Evolutionary conservation across 2,797 vertebrate genomes (phyloP).

Genomic region (Anniella stebbinsi): DNA sequence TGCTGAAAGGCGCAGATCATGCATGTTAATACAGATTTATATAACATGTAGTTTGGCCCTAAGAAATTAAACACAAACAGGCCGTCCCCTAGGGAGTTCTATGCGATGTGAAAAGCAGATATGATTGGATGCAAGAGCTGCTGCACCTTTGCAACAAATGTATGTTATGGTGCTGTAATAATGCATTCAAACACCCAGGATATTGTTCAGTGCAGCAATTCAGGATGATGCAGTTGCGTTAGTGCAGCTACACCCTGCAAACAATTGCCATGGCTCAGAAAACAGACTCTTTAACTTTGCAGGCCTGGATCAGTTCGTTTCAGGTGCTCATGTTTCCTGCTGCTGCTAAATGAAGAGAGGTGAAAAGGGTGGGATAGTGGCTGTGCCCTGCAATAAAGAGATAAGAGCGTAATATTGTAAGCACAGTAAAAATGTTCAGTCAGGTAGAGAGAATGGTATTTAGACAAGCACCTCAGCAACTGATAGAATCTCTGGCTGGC

Average conservation of each 20-base stretch:
- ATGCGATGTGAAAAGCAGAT: background rate
- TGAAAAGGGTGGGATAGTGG: slow-evolving; percentile 46
- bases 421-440: slow-evolving; percentile 37
- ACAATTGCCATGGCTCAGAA: background rate
- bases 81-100: background rate
- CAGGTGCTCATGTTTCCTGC: slow-evolving; percentile 19
- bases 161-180: background rate
- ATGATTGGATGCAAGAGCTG: background rate
- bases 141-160: background rate
- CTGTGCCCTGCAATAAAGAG: slow-evolving; percentile 27
- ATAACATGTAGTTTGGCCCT: background rate
- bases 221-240: background rate
- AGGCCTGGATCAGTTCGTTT: background rate
- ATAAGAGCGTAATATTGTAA: slow-evolving; percentile 29
- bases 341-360: slow-evolving; percentile 9
- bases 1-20: background rate
- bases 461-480: background rate
- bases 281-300: slow-evolving; percentile 7
- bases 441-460: slow-evolving; percentile 17
- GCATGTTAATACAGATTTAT: background rate
- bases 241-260: background rate
- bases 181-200: background rate
- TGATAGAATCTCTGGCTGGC: slow-evolving; percentile 44
- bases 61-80: background rate
- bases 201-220: background rate